Base-by-base conservation (phyloP, 2,113 vertebrate species). In the Acanthochromis polyacanthus region DNA sequence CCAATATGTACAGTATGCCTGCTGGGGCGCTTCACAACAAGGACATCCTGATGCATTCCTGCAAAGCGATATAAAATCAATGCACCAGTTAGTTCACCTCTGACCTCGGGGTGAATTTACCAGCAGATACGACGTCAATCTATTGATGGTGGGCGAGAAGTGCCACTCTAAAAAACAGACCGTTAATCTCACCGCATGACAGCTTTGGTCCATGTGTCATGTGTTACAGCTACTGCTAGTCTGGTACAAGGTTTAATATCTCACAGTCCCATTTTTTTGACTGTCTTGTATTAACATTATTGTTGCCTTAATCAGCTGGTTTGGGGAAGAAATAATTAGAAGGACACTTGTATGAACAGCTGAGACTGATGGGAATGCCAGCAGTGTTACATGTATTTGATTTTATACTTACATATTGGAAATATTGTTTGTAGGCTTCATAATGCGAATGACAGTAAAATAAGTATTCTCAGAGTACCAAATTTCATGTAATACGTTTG, bases 71-170 rank as follows among this genome's bases (percentile, higher is more conserved):
- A 75, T 70, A 74, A 62, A 87, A 91, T 92, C 93, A 86, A 80
- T 89, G 69, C 53, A 40, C 52, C 71, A 71, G 71, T 70, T 56
- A 73, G 43, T 81, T 90, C 56, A 89, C 86, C 90, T 89, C 30
- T 91, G 89, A 92, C 88, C 84, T 80, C 46, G 76, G 52, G 25
- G 71, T 22, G 20, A 74, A 78, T 85, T 74, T 76, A 87, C 65
- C 77, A 78, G 81, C 73, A 83, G 65, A 90, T 69, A 65, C 50
- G 15, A 87, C 64, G 50, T 85, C 74, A 3, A 88, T 62, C 68
- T 75, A 91, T 81, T 69, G 84, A 92, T 45, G 61, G 36, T 15
- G 23, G 23, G 30, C 10, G 43, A 81, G 81, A 86, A 72, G 40
- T 22, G 65, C 17, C 66, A 10, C 69, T 78, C 52, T 48, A 30